Percentiles rank a stretch among this genome's conserved stretches.
These are phyloP conservation scores for Drosophila demipolita DNA, from an alignment of 2,888 invertebrate genomes.

Conservation along the genomic window DNA sequence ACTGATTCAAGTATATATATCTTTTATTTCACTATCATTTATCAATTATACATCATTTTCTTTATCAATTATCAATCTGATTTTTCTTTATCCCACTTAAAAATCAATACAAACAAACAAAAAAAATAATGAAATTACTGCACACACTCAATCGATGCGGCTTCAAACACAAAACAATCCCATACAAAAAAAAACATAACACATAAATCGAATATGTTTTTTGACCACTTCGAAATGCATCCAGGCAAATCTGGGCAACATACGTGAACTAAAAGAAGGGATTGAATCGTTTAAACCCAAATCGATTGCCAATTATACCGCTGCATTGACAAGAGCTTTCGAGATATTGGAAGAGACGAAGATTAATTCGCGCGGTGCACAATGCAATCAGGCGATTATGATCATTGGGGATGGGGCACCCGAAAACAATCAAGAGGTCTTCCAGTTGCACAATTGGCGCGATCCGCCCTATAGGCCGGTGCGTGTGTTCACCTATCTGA, in stretches of 20 bases:
- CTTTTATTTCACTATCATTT: conserved; percentile 37
- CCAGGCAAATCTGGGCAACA: conserved; percentile 93
- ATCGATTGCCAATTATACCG: conserved; percentile 97
- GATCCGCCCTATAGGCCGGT: conserved; percentile 92
- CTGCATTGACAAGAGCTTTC: conserved; percentile 95
- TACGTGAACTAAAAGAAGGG: conserved; percentile 92
- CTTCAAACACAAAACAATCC: conserved; percentile 41
- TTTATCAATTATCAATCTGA: conserved; percentile 40
- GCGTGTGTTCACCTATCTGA: conserved; percentile 98
- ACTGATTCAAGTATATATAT: conserved; percentile 92
- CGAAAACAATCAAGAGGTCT: conserved; percentile 96
- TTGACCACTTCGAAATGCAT: conserved; percentile 58
- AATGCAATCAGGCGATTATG: conserved; percentile 98
- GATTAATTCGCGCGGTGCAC: conserved; percentile 88
- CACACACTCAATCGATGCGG: conserved; percentile 55
- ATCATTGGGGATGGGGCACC: conserved; percentile 99
- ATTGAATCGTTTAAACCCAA: conserved; percentile 92
- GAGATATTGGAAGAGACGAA: conserved; percentile 91
- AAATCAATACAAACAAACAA: conserved; percentile 2
- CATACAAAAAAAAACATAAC: conserved; percentile 18
- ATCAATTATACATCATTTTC: conserved; percentile 26
- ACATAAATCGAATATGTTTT: conserved; percentile 46
- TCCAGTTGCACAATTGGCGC: conserved; percentile 95
- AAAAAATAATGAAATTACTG: conserved; percentile 2
- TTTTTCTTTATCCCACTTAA: conserved; percentile 40